Conservation (phyloP, 2,113 vertebrate genomes). For the Cyanocitta stelleri region DNA sequence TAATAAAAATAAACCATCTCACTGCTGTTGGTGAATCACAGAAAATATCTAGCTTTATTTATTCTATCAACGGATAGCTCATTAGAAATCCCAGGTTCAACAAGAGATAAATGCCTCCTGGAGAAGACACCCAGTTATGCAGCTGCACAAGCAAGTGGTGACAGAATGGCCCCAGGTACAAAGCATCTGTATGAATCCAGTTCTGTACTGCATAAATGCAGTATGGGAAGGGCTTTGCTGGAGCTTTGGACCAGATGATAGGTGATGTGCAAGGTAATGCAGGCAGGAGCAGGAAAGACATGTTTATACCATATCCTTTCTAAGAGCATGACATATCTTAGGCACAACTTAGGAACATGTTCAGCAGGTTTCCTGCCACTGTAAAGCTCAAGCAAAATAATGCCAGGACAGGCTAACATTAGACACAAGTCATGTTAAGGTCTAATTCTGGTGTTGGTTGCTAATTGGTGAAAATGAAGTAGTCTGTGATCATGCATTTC, state of each 20-base stretch:
- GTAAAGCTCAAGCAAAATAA: neutral
- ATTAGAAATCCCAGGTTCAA: neutral
- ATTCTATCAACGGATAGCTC: neutral
- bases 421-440: neutral
- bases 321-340: neutral
- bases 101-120: neutral
- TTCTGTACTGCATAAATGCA: neutral
- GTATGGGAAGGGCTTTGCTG: neutral
- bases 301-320: neutral
- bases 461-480: neutral
- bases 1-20: neutral
- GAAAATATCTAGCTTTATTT: slow-evolving; percentile 2
- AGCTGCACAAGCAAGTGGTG: neutral
- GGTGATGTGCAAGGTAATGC: neutral
- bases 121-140: neutral
- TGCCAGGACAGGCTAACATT: neutral
- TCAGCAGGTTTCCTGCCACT: neutral
- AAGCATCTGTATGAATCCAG: neutral
- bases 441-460: neutral
- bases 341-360: neutral
- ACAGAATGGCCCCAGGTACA: neutral
- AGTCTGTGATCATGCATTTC: neutral
- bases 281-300: neutral
- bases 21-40: neutral
- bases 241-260: neutral